phyloP scores from a whole-genome alignment of 2,113 vertebrate genomes.

The Axis porcinus region DNA sequence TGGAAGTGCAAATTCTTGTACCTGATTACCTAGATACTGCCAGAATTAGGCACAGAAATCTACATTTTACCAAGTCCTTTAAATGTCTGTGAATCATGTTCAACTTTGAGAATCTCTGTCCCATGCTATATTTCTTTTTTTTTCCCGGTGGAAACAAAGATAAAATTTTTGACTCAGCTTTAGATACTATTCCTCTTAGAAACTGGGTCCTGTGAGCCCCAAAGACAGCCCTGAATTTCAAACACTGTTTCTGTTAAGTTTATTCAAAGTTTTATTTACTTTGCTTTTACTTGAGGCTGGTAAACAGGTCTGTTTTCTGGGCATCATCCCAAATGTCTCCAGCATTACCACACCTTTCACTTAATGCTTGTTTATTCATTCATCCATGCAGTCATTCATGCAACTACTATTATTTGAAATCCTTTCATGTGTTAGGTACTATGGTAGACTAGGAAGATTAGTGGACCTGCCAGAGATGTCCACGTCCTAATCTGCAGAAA shows the following conservation, averaged over 20 bases:
- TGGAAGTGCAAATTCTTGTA: background rate
- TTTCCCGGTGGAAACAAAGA: background rate
- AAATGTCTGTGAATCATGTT: background rate
- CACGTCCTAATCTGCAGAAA: background rate
- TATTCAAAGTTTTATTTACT: background rate
- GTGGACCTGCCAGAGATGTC: background rate
- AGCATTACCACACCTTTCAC: background rate
- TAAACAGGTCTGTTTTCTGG: background rate
- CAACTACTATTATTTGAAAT: background rate
- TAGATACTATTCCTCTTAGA: background rate
- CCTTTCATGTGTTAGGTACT: background rate
- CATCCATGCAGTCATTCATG: background rate
- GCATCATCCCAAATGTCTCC: background rate
- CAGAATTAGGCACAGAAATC: background rate
- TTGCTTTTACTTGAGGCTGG: background rate
- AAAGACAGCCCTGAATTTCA: background rate
- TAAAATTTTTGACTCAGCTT: background rate
- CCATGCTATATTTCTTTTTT: background rate
- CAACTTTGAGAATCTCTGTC: background rate
- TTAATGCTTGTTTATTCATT: background rate
- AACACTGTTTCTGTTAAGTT: background rate
- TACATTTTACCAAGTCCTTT: background rate
- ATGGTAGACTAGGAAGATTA: background rate
- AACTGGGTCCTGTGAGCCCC: background rate
- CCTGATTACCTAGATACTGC: background rate